A percentile compares a stretch with the other conserved stretches of the same genome.
Conservation (phyloP, 2,797 vertebrate species). For the Synaphobranchus kaupii region DNA sequence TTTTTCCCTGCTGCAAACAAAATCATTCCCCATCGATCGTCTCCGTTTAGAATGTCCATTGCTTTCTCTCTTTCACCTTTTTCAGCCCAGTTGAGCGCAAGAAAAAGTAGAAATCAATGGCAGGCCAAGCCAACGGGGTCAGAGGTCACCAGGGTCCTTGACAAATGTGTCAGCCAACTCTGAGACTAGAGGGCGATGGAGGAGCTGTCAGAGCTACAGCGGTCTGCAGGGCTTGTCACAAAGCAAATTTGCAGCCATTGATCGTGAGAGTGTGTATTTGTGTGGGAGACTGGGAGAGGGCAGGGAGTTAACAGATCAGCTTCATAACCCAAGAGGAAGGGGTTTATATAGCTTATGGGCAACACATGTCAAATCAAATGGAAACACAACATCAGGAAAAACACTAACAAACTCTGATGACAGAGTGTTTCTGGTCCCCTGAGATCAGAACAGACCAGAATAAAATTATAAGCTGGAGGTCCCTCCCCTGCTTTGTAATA, state of each 20-base stretch:
- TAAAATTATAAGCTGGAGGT: neutral
- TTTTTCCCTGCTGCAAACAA: slow-evolving; percentile 71
- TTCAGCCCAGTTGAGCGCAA: slow-evolving; percentile 80
- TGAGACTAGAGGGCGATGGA: slow-evolving; percentile 72
- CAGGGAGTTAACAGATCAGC: slow-evolving; percentile 53
- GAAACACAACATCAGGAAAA: slow-evolving; percentile 24
- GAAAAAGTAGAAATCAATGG: slow-evolving; percentile 85
- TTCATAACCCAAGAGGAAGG: slow-evolving; percentile 34
- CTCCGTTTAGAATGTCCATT: slow-evolving; percentile 67
- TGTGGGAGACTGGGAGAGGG: slow-evolving; percentile 38
- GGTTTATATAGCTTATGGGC: slow-evolving; percentile 68
- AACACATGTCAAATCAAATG: slow-evolving; percentile 65
- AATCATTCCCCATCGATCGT: slow-evolving; percentile 81
- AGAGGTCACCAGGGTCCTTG: slow-evolving; percentile 89
- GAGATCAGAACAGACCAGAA: neutral
- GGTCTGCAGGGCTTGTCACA: slow-evolving; percentile 48
- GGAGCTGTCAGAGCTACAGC: slow-evolving; percentile 54
- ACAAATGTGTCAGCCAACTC: slow-evolving; percentile 82
- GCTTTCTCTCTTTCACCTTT: slow-evolving; percentile 49
- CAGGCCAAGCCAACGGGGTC: slow-evolving; percentile 79
- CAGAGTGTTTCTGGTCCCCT: neutral
- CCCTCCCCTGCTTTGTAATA: neutral
- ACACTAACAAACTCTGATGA: slow-evolving; percentile 11
- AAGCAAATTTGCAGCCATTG: slow-evolving; percentile 78
- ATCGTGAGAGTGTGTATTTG: slow-evolving; percentile 47